A percentile compares a stretch with the other conserved stretches of the same genome.
Evolutionary conservation across 2,797 vertebrate species (phyloP).

Genomic region (Garrulus glandarius): DNA sequence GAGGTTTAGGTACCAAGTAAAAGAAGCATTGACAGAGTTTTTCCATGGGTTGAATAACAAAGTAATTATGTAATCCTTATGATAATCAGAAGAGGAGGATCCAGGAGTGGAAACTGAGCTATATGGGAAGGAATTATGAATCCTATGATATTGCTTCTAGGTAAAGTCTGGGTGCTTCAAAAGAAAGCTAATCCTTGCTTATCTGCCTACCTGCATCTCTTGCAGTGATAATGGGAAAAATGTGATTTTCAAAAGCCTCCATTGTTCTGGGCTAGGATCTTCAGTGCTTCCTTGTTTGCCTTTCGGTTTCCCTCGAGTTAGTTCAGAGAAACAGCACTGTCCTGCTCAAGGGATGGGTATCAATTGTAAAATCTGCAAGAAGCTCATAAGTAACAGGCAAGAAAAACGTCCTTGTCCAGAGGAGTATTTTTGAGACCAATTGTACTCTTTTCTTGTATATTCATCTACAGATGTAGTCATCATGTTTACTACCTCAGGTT

Average conservation of each 20-base stretch:
- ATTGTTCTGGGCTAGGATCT: background rate
- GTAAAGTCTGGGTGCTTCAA: background rate
- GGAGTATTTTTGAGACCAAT: background rate
- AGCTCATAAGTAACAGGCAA: background rate
- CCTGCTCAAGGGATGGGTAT: background rate
- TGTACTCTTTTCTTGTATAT: background rate
- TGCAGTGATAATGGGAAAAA: background rate
- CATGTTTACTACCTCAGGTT: background rate
- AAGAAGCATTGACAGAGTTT: background rate
- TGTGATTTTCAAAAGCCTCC: background rate
- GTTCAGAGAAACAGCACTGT: background rate
- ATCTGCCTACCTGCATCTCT: background rate
- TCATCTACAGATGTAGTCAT: background rate
- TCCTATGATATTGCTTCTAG: background rate
- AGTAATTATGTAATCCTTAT: background rate
- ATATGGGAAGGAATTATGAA: background rate
- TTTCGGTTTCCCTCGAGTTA: background rate
- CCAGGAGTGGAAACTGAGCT: background rate
- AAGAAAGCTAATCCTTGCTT: background rate
- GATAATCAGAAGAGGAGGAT: background rate
- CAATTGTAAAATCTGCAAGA: background rate
- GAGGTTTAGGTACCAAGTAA: background rate
- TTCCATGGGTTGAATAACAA: background rate
- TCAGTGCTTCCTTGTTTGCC: background rate
- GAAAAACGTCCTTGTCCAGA: background rate